Base-by-base conservation (phyloP, 2,113 vertebrate species). In the Eulemur rufifrons region DNA sequence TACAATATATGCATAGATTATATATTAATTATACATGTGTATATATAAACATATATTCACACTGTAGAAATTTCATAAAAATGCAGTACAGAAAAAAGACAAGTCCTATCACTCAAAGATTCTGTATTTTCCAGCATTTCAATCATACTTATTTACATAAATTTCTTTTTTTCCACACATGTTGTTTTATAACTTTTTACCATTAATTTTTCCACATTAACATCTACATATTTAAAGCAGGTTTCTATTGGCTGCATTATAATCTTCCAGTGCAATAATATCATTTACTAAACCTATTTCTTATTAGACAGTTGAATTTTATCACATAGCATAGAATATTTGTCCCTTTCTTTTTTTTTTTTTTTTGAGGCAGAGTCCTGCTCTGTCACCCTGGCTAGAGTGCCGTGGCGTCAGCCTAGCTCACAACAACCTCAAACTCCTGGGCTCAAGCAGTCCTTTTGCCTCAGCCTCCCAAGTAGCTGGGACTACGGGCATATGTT, bases 61-160 rank as follows among this genome's bases (percentile, higher is more conserved):
- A 71, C 34, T 71, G 66, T 29, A 90, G n/a, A 92, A 84, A 92
- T 61, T 78, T 64, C 63, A 66, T 89, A 95, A 84, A 78, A 84
- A 63, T 77, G 87, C 10, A 73, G 21, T 74, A 39, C 7, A 73
- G 21, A 66, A 39, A 90, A 86, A 83, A 82, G 39, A 84, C 4
- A 64, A 86, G 37, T 82, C 32, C 78, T 50, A 27, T 56, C 71
- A 73, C 34, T 56, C 47, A 25, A 23, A 88, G 17, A 68, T 81
- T 85, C 69, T 74, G 32, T 6, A 86, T 8, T 93, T 69, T 37
- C 25, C 77, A 93, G 42, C 18, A 91, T 82, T 91, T 45, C 25
- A 95, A 86, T 37, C 18, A 83, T 32, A 56, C 20, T 61, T 63
- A 95, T 54, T 81, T 76, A 54, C 1, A 86, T 34, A 89, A 80